A percentile compares a stretch with the other conserved stretches of the same genome.
phyloP scores from a whole-genome alignment of 2,113 vertebrate genomes.

The Microtus oregoni region DNA sequence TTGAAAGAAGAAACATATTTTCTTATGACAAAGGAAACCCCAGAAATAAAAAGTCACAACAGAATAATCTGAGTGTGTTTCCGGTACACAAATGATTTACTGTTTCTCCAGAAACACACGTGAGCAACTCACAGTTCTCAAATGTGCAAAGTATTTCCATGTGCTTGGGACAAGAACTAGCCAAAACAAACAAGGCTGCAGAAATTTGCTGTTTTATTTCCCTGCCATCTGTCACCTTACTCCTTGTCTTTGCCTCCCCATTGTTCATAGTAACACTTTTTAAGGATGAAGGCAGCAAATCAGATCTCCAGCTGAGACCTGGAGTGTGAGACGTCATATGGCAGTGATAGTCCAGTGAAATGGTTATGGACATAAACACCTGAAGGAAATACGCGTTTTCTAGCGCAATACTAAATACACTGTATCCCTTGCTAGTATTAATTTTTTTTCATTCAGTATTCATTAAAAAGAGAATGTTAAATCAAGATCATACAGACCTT shows the following conservation, averaged over 20 bases:
- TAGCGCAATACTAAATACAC: slow-evolving; percentile 48
- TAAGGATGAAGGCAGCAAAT: slow-evolving; percentile 71
- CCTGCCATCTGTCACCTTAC: slow-evolving; percentile 79
- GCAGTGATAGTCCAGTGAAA: slow-evolving; percentile 45
- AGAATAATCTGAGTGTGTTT: slow-evolving; percentile 85
- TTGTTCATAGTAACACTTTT: slow-evolving; percentile 82
- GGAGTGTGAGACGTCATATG: slow-evolving; percentile 30
- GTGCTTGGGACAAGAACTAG: slow-evolving; percentile 86
- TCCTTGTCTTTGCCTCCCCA: slow-evolving; percentile 68
- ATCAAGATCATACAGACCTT: not conserved
- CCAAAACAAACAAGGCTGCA: slow-evolving; percentile 87
- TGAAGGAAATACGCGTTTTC: slow-evolving; percentile 28
- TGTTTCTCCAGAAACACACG: slow-evolving; percentile 85
- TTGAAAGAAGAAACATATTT: slow-evolving; percentile 72
- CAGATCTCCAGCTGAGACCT: slow-evolving; percentile 13
- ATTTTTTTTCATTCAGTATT: slow-evolving; percentile 39
- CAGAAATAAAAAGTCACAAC: slow-evolving; percentile 78
- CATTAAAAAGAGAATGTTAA: slow-evolving; percentile 32
- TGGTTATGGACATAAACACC: slow-evolving; percentile 34
- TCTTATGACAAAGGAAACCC: slow-evolving; percentile 76
- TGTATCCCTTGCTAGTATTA: slow-evolving; percentile 36
- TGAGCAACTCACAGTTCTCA: slow-evolving; percentile 86
- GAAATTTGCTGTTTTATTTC: slow-evolving; percentile 84
- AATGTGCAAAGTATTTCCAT: slow-evolving; percentile 89
- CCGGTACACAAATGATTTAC: slow-evolving; percentile 85